Percentiles rank a stretch among this genome's conserved stretches.
These are phyloP conservation scores for Autographa gamma DNA, from an alignment of 2,888 invertebrate genomes.

Conservation along the genomic window DNA sequence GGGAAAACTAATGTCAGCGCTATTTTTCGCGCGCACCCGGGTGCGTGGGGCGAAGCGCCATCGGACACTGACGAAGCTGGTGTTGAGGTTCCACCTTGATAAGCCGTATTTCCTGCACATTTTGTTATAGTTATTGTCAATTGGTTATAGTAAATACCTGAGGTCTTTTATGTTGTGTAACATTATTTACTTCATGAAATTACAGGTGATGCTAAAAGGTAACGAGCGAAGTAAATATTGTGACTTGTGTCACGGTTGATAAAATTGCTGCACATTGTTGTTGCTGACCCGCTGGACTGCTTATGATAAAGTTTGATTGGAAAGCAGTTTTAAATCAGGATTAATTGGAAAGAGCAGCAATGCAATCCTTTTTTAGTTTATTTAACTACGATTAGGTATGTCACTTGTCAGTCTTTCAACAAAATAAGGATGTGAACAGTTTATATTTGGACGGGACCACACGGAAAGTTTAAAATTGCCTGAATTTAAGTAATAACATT, in stretches of 20 bases:
- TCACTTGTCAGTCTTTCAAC: no score
- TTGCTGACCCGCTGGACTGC: no score
- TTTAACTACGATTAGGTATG: no score
- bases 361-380: no score
- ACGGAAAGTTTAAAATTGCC: constrained; percentile 3
- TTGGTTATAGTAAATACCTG: constrained; percentile 11
- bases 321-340: no score
- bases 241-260: no score
- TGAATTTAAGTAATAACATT: constrained; percentile 63
- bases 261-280: no score
- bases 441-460: background rate
- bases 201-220: no score
- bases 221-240: no score
- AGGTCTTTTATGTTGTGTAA: background rate
- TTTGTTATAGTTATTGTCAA: constrained; percentile 25
- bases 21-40: constrained; percentile 77
- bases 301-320: background rate
- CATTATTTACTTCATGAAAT: no score
- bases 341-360: no score
- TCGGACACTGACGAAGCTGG: constrained; percentile 69
- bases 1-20: constrained; percentile 79
- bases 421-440: background rate
- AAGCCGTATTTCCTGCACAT: constrained; percentile 39
- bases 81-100: constrained; percentile 66
- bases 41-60: constrained; percentile 60